A percentile compares a stretch with the other conserved stretches of the same genome.
These are phyloP conservation scores for Acyrthosiphon pisum DNA, from an alignment of 1,140 invertebrate species.

Conservation along the genomic window DNA sequence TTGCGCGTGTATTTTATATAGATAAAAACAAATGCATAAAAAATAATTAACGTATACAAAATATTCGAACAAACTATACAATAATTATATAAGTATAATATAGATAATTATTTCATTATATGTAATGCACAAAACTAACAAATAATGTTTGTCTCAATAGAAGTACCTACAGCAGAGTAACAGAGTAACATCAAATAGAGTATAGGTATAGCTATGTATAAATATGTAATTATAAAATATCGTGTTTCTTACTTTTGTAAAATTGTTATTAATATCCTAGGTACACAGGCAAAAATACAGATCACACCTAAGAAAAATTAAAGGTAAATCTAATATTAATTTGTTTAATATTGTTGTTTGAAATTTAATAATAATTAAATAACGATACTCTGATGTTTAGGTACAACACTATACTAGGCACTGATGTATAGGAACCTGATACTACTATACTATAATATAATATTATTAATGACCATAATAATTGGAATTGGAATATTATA, in stretches of 20 bases:
- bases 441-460: not conserved
- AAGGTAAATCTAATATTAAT: not conserved
- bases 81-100: not conserved
- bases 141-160: not conserved
- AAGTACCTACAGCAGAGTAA: not conserved
- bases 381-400: not conserved
- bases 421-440: not conserved
- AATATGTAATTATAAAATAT: not conserved
- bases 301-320: not conserved
- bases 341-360: not conserved
- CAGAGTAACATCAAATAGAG: not conserved
- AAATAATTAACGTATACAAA: not conserved
- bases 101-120: not conserved
- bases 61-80: not conserved
- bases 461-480: too few species aligned
- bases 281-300: constrained; percentile 19
- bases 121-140: not conserved
- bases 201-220: not conserved
- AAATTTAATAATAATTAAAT: not conserved
- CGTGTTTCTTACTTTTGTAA: constrained; percentile 11
- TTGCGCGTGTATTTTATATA: too few species aligned
- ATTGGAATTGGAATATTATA: too few species aligned
- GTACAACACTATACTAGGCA: not conserved
- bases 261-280: not conserved
- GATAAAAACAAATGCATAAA: too few species aligned